phyloP scores from a whole-genome alignment of 1,140 invertebrate species.

The Sycophila sp. region DNA sequence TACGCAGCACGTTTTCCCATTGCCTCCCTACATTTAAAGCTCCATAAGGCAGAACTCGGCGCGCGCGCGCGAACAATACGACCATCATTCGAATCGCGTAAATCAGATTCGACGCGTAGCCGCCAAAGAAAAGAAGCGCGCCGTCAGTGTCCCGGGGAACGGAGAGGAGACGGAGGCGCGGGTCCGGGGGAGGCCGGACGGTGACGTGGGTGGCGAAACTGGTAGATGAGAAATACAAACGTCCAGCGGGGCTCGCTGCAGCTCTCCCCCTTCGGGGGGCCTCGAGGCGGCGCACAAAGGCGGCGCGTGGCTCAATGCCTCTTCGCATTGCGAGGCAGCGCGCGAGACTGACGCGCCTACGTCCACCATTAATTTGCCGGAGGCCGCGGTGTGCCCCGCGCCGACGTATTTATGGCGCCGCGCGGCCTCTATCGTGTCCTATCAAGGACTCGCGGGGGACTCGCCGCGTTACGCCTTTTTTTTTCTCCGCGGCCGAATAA shows the following conservation, averaged over 20 bases:
- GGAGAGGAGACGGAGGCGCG: no score
- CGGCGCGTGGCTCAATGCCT: slow-evolving; percentile 32
- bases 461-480: neutral
- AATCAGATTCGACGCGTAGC: neutral
- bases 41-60: no score
- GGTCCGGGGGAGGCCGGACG: neutral
- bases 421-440: slow-evolving; percentile 5
- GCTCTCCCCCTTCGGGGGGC: neutral
- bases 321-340: slow-evolving; percentile 15
- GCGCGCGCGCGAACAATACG: no score
- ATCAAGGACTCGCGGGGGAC: neutral
- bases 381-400: neutral
- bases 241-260: slow-evolving; percentile 34
- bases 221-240: slow-evolving; percentile 63
- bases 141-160: no score
- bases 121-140: neutral
- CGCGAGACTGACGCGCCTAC: slow-evolving; percentile 4
- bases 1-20: no score
- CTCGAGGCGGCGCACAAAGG: slow-evolving; percentile 9
- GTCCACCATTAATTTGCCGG: slow-evolving; percentile 37
- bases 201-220: slow-evolving; percentile 55
- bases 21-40: no score
- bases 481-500: neutral
- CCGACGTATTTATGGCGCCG: slow-evolving; percentile 22
- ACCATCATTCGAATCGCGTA: no score